These are phyloP conservation scores for Paratrypauchen microcephalus DNA, from an alignment of 2,797 vertebrate genomes.

Conservation along the genomic window DNA sequence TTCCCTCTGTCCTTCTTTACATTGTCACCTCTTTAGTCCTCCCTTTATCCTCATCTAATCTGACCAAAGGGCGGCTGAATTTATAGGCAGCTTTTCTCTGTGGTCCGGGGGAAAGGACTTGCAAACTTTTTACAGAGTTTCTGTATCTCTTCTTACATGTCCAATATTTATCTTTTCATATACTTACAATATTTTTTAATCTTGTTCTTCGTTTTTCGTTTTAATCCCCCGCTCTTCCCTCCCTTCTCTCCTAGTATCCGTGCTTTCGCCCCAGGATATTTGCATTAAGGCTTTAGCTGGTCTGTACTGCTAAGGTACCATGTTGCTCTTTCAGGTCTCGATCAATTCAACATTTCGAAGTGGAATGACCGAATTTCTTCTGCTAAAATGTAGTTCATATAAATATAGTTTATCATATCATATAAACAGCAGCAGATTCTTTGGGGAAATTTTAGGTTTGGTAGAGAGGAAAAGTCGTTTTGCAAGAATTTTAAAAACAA, in stretches of 20 bases:
- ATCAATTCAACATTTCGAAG: constrained; percentile 9
- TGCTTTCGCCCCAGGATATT: constrained; percentile 36
- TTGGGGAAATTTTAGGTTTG: not conserved
- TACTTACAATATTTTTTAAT: constrained; percentile 41
- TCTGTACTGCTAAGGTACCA: constrained; percentile 12
- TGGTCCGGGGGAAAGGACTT: constrained; percentile 10
- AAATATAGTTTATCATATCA: constrained; percentile 3
- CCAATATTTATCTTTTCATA: constrained; percentile 27
- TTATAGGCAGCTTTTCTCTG: constrained; percentile 26
- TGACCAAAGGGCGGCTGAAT: constrained; percentile 19
- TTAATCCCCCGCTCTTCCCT: constrained; percentile 20
- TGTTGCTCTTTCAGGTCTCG: constrained; percentile 18
- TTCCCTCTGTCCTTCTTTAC: not conserved
- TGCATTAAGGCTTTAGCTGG: constrained; percentile 36
- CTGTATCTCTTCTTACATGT: constrained; percentile 22
- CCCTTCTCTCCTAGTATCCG: constrained; percentile 18
- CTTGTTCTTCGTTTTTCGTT: constrained; percentile 14
- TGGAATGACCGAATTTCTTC: constrained; percentile 6
- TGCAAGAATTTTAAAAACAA: constrained; percentile 12
- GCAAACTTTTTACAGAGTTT: constrained; percentile 19
- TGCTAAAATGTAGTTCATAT: constrained; percentile 5
- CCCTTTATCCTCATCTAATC: constrained; percentile 7
- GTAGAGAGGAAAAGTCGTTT: constrained; percentile 7
- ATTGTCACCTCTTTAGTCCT: not conserved
- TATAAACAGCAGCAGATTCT: constrained; percentile 4